Evolutionary conservation across 2,113 vertebrate genomes (phyloP), one percentile per base, ranked within the genome.

Genomic region (Morone chrysops): DNA sequence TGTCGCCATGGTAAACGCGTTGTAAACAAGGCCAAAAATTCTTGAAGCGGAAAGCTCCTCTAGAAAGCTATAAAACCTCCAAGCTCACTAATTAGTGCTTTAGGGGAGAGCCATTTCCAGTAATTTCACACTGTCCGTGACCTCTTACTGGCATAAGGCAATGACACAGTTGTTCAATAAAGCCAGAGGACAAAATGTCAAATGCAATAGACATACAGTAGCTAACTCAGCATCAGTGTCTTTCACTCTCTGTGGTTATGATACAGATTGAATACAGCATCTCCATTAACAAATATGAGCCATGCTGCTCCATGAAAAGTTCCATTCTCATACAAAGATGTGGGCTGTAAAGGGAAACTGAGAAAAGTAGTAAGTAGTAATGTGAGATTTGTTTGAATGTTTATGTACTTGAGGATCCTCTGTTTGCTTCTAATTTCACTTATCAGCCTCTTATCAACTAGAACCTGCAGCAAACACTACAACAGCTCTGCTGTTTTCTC

Each of bases 81-180:
- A 48, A 84, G 82, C 82, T 86, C 72, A 81, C 90, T 92, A 95
- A 95, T 95, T 94, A 94, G 82, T 75, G 85, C 90, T 92, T 89
- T 66, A 85, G 82, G 85, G 89, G 61, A 82, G 81, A 88, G 88
- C 63, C 87, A 83, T 94, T 94, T 94, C 90, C 94, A 94, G 92
- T 90, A 89, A 94, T 89, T 91, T 91, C 85, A 92, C 89, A 90
- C 87, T 82, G 81, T 87, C 89, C 76, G 4, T 88, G 90, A 90
- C 89, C 92, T 88, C 87, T 91, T 87, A 91, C 92, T 90, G 90
- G 87, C 91, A 94, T 70, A 83, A 83, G 87, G 87, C 84, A 90
- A 87, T 88, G 85, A 89, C 92, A 89, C 74, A 78, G 79, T 91
- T 70, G 88, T 88, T 89, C 88, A 91, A 92, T 90, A 89, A 89